Evolutionary conservation across 2,888 invertebrate genomes (phyloP), one percentile per base, ranked within the genome.

Genomic region (Odontocolon sp.): DNA sequence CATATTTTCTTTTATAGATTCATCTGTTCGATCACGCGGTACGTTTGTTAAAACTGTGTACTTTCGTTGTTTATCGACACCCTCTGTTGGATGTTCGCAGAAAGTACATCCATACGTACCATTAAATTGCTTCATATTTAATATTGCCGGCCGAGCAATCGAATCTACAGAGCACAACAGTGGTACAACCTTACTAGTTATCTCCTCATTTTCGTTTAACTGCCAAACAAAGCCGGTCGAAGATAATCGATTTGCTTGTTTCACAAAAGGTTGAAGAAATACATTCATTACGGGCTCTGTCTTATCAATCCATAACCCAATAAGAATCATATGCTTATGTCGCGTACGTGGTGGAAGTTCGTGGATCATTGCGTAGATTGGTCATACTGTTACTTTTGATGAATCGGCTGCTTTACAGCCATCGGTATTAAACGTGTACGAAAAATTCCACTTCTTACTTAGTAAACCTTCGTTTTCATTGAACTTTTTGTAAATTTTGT

Each of bases 251-350:
- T 81, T 80, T 2, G 73, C 64, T 69, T 80, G 57, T n/a, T 80
- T 47, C 1, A 78, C 75, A 57, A 78, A 71, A 14, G 73, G 70
- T 18, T 16, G 4, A 28, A 79, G 54, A 45, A 76, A 77, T 9
- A 70, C 42, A 16, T 74, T 74, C 74, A 80, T 78, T 6, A 71
- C 50, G 2, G 79, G 82, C 47, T 80, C 77, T 1, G 0, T 21
- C 21, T 69, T 59, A 36, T 71, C 52, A n/a, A 78, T 75, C 77
- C 78, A 82, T 33, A 80, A 33, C 6, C 78, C 80, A 6, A 68
- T 9, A 9, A 82, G 28, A 6, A 79, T n/a, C 57, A 72, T 80
- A 56, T 70, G 36, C 69, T 70, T 64, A 45, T 63, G 14, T 8
- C 81, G 26, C 18, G 77, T 8, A 38, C 71, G 56, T 8, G 63